These are phyloP conservation scores for Xenopus laevis DNA, from an alignment of 2,113 vertebrate species.

Conservation along the genomic window DNA sequence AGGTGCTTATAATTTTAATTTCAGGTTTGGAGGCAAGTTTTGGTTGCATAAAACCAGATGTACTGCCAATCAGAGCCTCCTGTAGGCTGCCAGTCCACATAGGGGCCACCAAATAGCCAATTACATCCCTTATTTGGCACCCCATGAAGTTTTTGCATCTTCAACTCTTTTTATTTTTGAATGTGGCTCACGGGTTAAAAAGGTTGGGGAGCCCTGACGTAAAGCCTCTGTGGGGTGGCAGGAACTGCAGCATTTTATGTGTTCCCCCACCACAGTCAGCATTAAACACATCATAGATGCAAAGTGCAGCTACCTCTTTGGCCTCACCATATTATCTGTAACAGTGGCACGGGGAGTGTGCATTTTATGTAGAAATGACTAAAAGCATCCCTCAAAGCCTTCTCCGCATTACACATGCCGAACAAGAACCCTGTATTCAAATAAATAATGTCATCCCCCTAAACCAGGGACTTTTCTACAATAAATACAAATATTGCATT, in stretches of 20 bases:
- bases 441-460: conserved; percentile 47
- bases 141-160: no score
- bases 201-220: no score
- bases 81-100: no score
- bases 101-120: no score
- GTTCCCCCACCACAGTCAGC: background rate
- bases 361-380: background rate
- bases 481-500: conserved; percentile 70
- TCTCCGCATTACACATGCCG: background rate
- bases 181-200: no score
- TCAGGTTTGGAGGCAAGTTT: no score
- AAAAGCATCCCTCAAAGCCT: background rate
- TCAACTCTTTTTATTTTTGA: no score
- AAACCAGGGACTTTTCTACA: conserved; percentile 37
- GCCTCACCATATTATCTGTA: conserved; percentile 7
- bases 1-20: no score
- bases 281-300: background rate
- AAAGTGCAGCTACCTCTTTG: conserved; percentile 22
- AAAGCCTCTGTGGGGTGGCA: background rate
- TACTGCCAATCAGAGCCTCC: no score
- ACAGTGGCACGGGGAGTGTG: conserved; percentile 6
- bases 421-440: conserved; percentile 6
- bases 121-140: no score
- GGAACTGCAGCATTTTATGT: background rate
- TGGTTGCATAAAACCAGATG: no score